Conservation (phyloP, 2,888 invertebrate genomes). For the Timema cristinae region DNA sequence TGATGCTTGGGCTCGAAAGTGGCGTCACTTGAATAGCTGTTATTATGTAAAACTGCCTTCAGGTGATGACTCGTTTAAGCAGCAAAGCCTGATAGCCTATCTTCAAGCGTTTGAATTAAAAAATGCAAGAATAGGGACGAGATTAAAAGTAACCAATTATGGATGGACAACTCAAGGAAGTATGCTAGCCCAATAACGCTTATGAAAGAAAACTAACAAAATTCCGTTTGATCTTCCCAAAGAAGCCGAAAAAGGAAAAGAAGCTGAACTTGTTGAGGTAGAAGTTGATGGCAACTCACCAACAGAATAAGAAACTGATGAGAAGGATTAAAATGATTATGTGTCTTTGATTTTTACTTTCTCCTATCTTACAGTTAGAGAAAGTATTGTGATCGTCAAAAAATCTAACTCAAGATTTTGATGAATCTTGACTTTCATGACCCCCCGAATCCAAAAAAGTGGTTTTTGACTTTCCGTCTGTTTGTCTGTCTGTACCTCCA, state of each 20-base stretch:
- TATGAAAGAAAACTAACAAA: not conserved
- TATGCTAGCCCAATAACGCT: not conserved
- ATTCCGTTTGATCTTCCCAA: not conserved
- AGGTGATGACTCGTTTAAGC: not conserved
- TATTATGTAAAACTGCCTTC: not conserved
- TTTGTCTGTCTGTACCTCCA: too few relatives aligned
- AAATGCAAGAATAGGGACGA: not conserved
- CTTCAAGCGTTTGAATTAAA: slow-evolving; percentile 5
- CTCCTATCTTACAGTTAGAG: too few relatives aligned
- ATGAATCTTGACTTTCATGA: too few relatives aligned
- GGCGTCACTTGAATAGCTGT: not conserved
- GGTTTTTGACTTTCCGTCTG: too few relatives aligned
- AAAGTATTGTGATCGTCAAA: too few relatives aligned
- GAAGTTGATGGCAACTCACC: too few relatives aligned
- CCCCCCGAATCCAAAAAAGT: too few relatives aligned
- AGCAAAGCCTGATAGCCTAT: not conserved
- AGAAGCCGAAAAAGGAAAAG: not conserved
- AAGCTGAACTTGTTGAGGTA: not conserved
- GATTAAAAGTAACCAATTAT: not conserved
- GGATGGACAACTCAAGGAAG: not conserved
- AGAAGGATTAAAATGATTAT: too few relatives aligned
- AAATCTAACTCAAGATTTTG: too few relatives aligned
- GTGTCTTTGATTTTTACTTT: too few relatives aligned
- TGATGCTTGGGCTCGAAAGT: not conserved
- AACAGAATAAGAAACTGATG: too few relatives aligned